Base-by-base conservation (phyloP, 1,140 invertebrate species). In the Drosophila sulfurigaster region DNA sequence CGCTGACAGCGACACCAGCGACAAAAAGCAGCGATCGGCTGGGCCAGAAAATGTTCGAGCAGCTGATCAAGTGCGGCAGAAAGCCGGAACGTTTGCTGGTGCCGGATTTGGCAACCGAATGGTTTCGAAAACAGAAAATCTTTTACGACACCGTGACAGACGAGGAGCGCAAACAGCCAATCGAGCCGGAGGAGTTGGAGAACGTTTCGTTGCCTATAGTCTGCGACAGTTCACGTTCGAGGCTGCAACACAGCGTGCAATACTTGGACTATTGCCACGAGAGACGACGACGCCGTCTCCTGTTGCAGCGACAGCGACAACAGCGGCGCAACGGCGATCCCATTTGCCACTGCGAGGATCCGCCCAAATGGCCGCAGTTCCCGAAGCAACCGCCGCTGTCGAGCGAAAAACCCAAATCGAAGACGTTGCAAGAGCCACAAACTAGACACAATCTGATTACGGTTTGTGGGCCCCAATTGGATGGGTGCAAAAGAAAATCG, bases 91-190 rank as follows among this genome's bases (percentile, higher is more conserved):
- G 81, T 1, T 16, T 91, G 45, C 46, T 88, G n/a, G 81, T 91
- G 10, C 88, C 88, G 1, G 88, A 91, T 5, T 48, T 88, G 72
- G 88, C 88, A 32, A 91, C 88, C 16, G 75, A 83, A 2, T 91
- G 88, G 88, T 91, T 75, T 38, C 89, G 83, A 51, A 85, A 79
- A 41, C 88, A 91, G 15, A 91, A 91, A 48, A 7, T 56, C 6
- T 85, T 70, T 5, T 49, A 75, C 16, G 85, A 88, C 63, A 63
- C 45, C 20, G 58, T 83, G 0, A 71, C 49, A 8, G 32, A 15
- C n/a, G n/a, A 68, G 8, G 11, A 71, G 68, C 2, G 59, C 11
- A 41, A 38, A 13, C 8, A 6, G n/a, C 3, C 10, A 16, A 41
- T 13, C 6, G 13, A 8, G 2, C 41, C n/a, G 35, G 41, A n/a